Base-by-base conservation (phyloP, 2,888 invertebrate genomes). In the Buathra laborator region DNA sequence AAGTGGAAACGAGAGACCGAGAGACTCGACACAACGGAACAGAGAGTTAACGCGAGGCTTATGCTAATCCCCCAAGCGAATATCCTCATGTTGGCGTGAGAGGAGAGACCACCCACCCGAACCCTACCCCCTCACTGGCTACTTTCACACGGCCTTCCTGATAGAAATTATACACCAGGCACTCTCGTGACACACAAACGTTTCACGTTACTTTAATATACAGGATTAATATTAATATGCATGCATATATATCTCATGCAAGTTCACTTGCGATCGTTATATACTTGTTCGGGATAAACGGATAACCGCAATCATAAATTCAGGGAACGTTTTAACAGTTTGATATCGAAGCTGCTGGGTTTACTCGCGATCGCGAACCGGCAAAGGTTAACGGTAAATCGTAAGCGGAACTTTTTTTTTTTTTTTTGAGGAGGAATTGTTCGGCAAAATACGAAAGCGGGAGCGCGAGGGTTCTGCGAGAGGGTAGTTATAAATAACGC, bases 31-130 rank as follows among this genome's bases (percentile, higher is more conserved):
- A 72, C 66, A 80, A 32, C 80, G 59, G 75, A 76, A 71, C 75
- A 59, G 72, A 67, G 71, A 76, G 71, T 84, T 74, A 59, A 77
- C 80, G 80, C 71, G 48, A 48, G 67, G 84, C 84, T 84, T 80
- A 76, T 72, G 84, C 80, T 80, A 76, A 84, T 84, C 71, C 84
- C 14, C 16, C 43, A 59, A 59, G 32, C 59, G 72, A 80, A 71
- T 77, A 76, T 71, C 70, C 71, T 32, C 1, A 10, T 12, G 37
- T 14, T 32, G 44, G 37, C 56, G 19, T 12, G 43, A 66, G 48
- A 12, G 19, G n/a, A 24, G 19, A 24, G 24, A 1, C 24, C 24
- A 12, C 37, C 37, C 37, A 7, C 37, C 37, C 37, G 37, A 37
- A 37, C 37, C 37, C 37, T 37, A 3, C 37, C 24, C 37, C 29